Conservation (phyloP, 2,888 invertebrate species). For the Diloba caeruleocephala region DNA sequence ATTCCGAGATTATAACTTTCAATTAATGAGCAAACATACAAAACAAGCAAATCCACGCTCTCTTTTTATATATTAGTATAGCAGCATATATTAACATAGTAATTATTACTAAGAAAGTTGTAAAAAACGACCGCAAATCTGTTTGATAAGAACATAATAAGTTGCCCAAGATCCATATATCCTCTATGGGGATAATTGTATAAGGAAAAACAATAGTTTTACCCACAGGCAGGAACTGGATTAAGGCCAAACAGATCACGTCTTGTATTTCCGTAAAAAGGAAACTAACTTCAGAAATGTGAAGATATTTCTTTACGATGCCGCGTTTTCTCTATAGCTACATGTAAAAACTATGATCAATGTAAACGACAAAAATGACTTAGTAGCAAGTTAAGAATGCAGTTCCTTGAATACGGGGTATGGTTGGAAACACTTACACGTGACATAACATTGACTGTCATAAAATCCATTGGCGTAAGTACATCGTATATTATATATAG, state of each 20-base stretch:
- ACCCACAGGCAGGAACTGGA: slow-evolving; percentile 68
- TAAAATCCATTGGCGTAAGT: too few relatives aligned
- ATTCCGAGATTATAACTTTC: too few relatives aligned
- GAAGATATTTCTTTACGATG: slow-evolving; percentile 61
- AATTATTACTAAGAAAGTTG: too few relatives aligned
- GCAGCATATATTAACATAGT: too few relatives aligned
- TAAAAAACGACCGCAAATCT: slow-evolving; percentile 23
- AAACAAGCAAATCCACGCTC: too few relatives aligned
- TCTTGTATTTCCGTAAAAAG: slow-evolving; percentile 70
- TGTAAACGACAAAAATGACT: slow-evolving; percentile 16
- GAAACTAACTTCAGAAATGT: slow-evolving; percentile 70
- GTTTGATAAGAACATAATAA: slow-evolving; percentile 45
- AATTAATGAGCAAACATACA: too few relatives aligned
- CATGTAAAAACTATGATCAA: slow-evolving; percentile 32
- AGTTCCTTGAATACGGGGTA: slow-evolving; percentile 14
- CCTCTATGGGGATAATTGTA: slow-evolving; percentile 50
- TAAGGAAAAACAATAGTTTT: slow-evolving; percentile 57
- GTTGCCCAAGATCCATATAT: slow-evolving; percentile 35
- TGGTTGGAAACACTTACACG: slow-evolving; percentile 2
- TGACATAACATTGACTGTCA: too few relatives aligned
- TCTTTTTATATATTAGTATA: too few relatives aligned
- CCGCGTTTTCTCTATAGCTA: slow-evolving; percentile 43
- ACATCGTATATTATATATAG: too few relatives aligned
- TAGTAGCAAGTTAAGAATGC: slow-evolving; percentile 21
- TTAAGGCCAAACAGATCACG: slow-evolving; percentile 77